Percentiles rank a stretch among this genome's conserved stretches.
phyloP scores from a whole-genome alignment of 2,113 vertebrate genomes.

The Murina feae region DNA sequence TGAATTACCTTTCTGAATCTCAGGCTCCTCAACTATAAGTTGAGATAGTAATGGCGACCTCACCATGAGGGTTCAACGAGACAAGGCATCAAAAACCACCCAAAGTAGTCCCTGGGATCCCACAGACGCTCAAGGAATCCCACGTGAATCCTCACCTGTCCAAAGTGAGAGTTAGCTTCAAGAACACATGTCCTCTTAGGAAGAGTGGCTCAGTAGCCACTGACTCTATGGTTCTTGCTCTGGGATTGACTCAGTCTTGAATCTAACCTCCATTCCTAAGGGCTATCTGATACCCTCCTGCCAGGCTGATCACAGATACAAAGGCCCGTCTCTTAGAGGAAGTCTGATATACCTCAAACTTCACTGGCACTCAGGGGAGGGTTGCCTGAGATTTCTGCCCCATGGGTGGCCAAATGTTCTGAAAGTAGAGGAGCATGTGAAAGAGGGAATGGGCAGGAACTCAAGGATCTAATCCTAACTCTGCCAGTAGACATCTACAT shows the following conservation, averaged over 20 bases:
- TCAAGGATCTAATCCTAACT: background rate
- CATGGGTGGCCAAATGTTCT: background rate
- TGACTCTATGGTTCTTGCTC: background rate
- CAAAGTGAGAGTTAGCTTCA: background rate
- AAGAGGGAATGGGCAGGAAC: background rate
- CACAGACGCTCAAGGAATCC: background rate
- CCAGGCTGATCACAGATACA: background rate
- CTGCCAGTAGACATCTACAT: background rate
- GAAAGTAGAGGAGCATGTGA: background rate
- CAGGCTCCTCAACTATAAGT: background rate
- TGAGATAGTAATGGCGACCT: background rate
- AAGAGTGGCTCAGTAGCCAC: background rate
- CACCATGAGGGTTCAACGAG: background rate
- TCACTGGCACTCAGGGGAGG: background rate
- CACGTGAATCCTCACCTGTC: background rate
- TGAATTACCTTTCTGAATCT: background rate
- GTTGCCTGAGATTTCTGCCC: background rate
- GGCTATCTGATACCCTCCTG: background rate
- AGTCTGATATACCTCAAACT: background rate
- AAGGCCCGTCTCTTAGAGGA: background rate
- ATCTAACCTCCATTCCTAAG: background rate
- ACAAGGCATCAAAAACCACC: background rate
- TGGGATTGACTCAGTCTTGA: background rate
- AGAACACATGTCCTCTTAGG: background rate
- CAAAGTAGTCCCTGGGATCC: background rate